These are phyloP conservation scores for Dunckerocampus dactyliophorus DNA, from an alignment of 2,113 vertebrate genomes.

Conservation along the genomic window DNA sequence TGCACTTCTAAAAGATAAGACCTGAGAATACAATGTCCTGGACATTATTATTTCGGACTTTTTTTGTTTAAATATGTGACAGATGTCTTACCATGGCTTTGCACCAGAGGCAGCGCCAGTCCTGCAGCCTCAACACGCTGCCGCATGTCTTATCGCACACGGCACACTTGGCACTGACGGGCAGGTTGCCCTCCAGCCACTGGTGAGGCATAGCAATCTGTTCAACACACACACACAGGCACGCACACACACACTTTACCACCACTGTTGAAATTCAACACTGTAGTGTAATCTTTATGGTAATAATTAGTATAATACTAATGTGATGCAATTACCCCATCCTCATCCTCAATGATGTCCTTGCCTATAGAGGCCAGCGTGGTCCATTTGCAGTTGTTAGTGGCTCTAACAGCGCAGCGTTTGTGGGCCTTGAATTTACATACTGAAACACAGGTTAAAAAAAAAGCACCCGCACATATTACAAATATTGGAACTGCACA, in stretches of 20 bases:
- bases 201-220: constrained; percentile 98
- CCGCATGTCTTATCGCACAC: constrained; percentile 98
- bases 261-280: not conserved
- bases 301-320: too few relatives aligned
- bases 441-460: constrained; percentile 71
- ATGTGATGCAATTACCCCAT: constrained; percentile 78
- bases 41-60: not conserved
- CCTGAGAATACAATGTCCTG: too few relatives aligned
- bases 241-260: not conserved
- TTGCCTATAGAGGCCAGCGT: constrained; percentile 94
- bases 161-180: constrained; percentile 93
- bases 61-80: not conserved
- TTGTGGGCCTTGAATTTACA: constrained; percentile 99
- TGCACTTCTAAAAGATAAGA: too few relatives aligned
- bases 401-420: constrained; percentile 94
- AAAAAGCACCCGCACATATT: constrained; percentile 2
- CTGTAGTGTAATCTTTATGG: not conserved
- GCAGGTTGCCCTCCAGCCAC: constrained; percentile 96
- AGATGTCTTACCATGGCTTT: constrained; percentile 87
- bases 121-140: constrained; percentile 92
- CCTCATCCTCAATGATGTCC: constrained; percentile 96
- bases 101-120: constrained; percentile 99
- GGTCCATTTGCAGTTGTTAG: constrained; percentile 98
- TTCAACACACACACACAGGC: constrained; percentile 22
- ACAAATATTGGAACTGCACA: too few relatives aligned